These are phyloP conservation scores for Lasioglossum morio DNA, from an alignment of 2,888 invertebrate genomes.

Conservation along the genomic window DNA sequence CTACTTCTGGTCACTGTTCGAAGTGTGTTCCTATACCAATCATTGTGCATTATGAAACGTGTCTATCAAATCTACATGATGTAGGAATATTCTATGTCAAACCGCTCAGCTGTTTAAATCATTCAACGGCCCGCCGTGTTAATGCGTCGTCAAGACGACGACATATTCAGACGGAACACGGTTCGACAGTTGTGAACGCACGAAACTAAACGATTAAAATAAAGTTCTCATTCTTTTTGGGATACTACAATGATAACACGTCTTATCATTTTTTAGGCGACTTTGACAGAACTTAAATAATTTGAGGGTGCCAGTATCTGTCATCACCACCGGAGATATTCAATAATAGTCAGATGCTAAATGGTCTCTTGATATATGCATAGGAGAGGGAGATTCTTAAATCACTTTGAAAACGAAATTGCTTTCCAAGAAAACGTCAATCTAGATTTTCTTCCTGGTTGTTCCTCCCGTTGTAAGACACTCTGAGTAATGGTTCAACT, in stretches of 20 bases:
- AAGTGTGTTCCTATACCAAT: background rate
- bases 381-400: background rate
- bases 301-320: background rate
- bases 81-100: no score
- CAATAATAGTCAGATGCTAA: background rate
- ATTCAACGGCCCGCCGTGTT: no score
- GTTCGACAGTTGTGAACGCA: no score
- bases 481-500: constrained; percentile 14
- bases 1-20: background rate
- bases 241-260: background rate
- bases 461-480: background rate
- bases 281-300: background rate
- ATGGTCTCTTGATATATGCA: background rate
- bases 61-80: background rate
- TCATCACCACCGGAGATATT: background rate
- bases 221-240: no score
- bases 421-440: background rate
- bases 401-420: background rate
- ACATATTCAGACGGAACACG: no score
- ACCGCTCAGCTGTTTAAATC: no score
- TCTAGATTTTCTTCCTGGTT: constrained; percentile 4
- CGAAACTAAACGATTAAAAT: no score
- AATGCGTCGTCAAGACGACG: no score
- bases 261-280: background rate
- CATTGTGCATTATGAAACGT: background rate